Base-by-base conservation (phyloP, 2,888 invertebrate genomes). In the Elysia crispata region DNA sequence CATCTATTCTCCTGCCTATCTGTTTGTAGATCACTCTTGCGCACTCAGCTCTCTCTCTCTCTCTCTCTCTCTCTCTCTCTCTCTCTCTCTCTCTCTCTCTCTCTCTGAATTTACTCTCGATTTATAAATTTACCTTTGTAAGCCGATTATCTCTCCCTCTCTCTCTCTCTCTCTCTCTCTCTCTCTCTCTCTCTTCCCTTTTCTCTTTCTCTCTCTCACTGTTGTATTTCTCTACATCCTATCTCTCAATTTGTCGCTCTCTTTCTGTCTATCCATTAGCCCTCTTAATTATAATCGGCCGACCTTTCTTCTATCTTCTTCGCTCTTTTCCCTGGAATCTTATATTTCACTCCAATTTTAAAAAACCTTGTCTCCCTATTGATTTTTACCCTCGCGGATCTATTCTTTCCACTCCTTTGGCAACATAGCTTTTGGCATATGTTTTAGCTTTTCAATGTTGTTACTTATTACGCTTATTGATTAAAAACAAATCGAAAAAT, bases 131-230 rank as follows among this genome's bases (percentile, higher is more conserved):
- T 31, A n/a, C 28, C 41, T 15, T 57, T 1, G 23, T 8, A 1
- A 23, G 11, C 11, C 41, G 33, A 11, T 54, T 75, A 72, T 60
- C 64, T 60, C 31, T 50, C 78, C 70, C 77, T 62, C 78, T 30
- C 80, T 33, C 76, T 62, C 77, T 73, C 74, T 57, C 69, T 25
- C 69, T 62, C 75, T 75, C 80, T 77, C 75, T 80, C 77, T 75
- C 73, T 76, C 76, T 73, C 69, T 72, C 76, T 76, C 75, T 70
- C 72, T 77, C 79, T 57, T 67, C 67, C 76, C 64, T 73, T 67
- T 69, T 41, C 25, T 6, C n/a, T 8, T n/a, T 54, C 23, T 74
- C 57, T 74, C 69, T 69, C 70, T 75, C 57, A 15, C 69, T 50
- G n/a, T 31, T 25, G 11, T 28, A 11, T 11, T 62, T 60, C 25